Evolutionary conservation across 1,140 invertebrate genomes (phyloP), one percentile per base, ranked within the genome.

Genomic region (Akabosia matsudoensis): DNA sequence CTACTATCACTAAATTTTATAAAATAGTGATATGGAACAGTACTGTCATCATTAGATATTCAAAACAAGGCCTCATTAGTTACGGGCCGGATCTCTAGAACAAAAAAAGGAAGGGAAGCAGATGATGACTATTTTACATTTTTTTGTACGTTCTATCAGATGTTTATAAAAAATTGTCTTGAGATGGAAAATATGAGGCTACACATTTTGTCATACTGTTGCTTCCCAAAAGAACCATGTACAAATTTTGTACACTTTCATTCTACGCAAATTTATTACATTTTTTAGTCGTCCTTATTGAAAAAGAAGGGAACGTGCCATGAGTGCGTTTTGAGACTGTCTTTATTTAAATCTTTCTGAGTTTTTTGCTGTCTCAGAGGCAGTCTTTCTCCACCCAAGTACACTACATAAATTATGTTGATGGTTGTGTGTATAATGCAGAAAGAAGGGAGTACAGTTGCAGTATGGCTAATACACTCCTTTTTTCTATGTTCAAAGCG

Each of bases 21-120:
- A n/a, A n/a, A n/a, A n/a, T n/a, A n/a, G n/a, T n/a, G n/a, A 45
- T 45, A 18, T 45, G 37, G 37, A 45, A 45, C 37, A 45, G 37
- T 61, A n/a, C 54, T 24, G 24, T 61, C 54, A 24, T 61, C 54
- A 61, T 67, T 67, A 67, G 61, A 67, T 67, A 67, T 67, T 67
- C 61, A 67, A 67, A 67, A 67, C 24, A 67, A 67, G 61, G 61
- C 24, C 10, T 67, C 61, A 67, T 67, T 67, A 67, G 61, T 67
- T 4, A 67, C 61, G 61, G 61, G 31, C 61, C 61, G 61, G 61
- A 67, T 67, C 7, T 67, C 61, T 67, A 67, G 61, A 67, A 67
- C 61, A 67, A 67, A 67, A 67, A 31, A 67, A 45, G 18, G 37
- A 45, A 45, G 37, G 37, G 37, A 45, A 45, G 37, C 37, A 45